Evolutionary conservation across 2,113 vertebrate species (phyloP).

Genomic region (Notothenia rossii): DNA sequence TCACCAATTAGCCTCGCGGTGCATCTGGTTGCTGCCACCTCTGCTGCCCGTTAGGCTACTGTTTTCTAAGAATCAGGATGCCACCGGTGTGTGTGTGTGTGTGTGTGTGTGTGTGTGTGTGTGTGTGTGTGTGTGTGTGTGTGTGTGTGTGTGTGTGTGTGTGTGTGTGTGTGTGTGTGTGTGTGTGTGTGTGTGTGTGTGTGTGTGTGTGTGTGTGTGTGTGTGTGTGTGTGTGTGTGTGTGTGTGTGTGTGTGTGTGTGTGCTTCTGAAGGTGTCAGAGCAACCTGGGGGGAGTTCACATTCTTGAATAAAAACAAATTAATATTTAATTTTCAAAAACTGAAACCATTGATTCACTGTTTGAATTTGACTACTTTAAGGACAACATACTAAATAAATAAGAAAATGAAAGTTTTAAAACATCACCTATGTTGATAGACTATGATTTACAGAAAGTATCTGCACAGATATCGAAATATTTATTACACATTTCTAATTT

Average conservation of each 20-base stretch:
- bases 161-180: neutral
- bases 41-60: conserved; percentile 34
- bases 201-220: neutral
- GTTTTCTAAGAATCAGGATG: conserved; percentile 56
- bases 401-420: neutral
- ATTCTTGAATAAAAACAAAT: neutral
- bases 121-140: neutral
- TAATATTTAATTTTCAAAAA: neutral
- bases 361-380: conserved; percentile 1
- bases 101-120: conserved; percentile 2
- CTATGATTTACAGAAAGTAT: no score
- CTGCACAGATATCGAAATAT: no score
- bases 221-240: conserved; percentile 2
- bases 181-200: no score
- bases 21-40: conserved; percentile 73
- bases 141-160: no score
- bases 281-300: neutral
- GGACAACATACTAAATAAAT: neutral
- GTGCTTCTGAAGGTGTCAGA: neutral
- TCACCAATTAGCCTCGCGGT: conserved; percentile 79
- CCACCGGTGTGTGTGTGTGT: conserved; percentile 16
- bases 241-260: conserved; percentile 1
- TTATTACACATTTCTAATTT: no score
- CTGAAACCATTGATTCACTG: neutral
- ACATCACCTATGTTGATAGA: neutral